Percentiles rank a stretch among this genome's conserved stretches.
phyloP scores from a whole-genome alignment of 1,140 invertebrate species.

The Tetragonula clypearis region DNA sequence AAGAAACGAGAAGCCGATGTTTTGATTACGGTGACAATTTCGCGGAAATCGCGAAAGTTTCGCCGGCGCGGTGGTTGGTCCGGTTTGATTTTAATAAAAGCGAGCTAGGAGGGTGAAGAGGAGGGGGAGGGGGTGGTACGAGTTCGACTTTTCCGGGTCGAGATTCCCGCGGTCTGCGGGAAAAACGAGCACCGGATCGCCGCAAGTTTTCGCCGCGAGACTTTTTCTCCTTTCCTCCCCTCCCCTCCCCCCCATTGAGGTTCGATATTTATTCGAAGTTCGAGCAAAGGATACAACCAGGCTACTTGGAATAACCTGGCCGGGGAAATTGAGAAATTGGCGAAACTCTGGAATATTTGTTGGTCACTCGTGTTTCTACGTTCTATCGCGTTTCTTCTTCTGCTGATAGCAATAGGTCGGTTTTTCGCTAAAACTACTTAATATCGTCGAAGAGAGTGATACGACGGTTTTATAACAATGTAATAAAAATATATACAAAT shows the following conservation, averaged over 20 bases:
- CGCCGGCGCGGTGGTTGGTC: not conserved
- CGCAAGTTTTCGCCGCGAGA: constrained; percentile 48
- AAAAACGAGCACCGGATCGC: constrained; percentile 6
- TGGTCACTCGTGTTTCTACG: not conserved
- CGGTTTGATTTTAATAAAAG: constrained; percentile 42
- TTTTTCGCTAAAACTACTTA: not conserved
- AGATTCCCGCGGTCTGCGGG: not conserved
- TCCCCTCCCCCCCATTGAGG: not conserved
- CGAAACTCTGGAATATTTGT: constrained; percentile 18
- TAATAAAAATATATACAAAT: too few relatives aligned
- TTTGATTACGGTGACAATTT: constrained; percentile 46
- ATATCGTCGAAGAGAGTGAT: not conserved
- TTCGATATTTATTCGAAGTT: constrained; percentile 55
- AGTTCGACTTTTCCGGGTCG: constrained; percentile 5
- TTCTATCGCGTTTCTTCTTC: not conserved
- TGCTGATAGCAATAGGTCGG: not conserved
- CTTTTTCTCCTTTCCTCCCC: not conserved
- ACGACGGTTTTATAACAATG: too few relatives aligned
- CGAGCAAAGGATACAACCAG: constrained; percentile 26
- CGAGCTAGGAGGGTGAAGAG: not conserved
- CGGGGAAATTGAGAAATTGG: constrained; percentile 2
- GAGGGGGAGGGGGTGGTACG: not conserved
- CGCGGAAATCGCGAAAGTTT: constrained; percentile 27
- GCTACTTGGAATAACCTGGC: constrained; percentile 19
- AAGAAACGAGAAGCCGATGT: constrained; percentile 2